Conservation (phyloP, 2,888 invertebrate genomes). For the Amiota mariae region DNA sequence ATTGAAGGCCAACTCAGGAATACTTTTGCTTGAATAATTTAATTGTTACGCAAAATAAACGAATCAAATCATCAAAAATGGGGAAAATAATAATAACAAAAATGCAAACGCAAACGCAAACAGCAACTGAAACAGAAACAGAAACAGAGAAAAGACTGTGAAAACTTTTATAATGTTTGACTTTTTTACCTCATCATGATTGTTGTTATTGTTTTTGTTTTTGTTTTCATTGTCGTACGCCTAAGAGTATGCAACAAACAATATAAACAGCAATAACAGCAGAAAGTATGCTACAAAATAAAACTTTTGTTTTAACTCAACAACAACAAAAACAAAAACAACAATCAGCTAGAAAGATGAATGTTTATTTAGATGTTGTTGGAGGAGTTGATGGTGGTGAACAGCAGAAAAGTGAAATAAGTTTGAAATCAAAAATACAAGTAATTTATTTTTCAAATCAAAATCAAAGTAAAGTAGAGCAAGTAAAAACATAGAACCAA, state of each 20-base stretch:
- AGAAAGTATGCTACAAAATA: slow-evolving; percentile 35
- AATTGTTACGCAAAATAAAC: slow-evolving; percentile 60
- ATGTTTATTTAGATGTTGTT: too few species aligned
- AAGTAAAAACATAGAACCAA: slow-evolving; percentile 44
- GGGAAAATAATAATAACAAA: slow-evolving; percentile 51
- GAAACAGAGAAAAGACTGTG: slow-evolving; percentile 26
- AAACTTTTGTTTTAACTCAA: slow-evolving; percentile 67
- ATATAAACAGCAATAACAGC: neutral
- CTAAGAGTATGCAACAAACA: too few species aligned
- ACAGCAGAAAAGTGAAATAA: neutral
- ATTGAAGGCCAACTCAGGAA: slow-evolving; percentile 40
- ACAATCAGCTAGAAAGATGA: too few species aligned
- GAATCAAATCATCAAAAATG: slow-evolving; percentile 34
- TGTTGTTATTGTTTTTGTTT: too few species aligned
- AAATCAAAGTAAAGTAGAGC: slow-evolving; percentile 47
- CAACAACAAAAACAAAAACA: slow-evolving; percentile 42
- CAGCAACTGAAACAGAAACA: neutral
- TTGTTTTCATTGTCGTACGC: neutral
- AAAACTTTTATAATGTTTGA: slow-evolving; percentile 64
- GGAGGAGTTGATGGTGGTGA: neutral
- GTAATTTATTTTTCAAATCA: slow-evolving; percentile 66
- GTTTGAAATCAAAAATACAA: slow-evolving; percentile 50
- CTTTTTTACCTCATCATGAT: slow-evolving; percentile 45
- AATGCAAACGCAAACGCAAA: slow-evolving; percentile 56
- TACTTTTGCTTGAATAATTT: slow-evolving; percentile 69